Percentiles rank a stretch among this genome's conserved stretches.
Evolutionary conservation across 2,113 vertebrate genomes (phyloP).

Genomic region (Lycaon pictus): DNA sequence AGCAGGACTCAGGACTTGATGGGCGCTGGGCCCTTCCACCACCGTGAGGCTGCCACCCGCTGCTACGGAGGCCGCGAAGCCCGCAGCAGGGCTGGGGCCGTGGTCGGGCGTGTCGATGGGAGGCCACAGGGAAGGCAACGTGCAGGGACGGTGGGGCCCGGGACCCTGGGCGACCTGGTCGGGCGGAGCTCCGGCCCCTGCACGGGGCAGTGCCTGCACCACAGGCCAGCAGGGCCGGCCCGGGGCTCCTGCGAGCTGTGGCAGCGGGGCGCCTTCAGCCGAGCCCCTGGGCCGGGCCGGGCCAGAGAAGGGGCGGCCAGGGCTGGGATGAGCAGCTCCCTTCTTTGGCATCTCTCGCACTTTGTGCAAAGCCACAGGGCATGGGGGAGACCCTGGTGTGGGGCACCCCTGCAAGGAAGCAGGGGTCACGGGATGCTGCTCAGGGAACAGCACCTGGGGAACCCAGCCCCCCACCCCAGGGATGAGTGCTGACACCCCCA

Average conservation of each 20-base stretch:
- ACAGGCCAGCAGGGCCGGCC: neutral
- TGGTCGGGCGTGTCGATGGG: fast-evolving
- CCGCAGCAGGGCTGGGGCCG: neutral
- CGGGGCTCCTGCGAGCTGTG: neutral
- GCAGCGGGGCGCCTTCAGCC: neutral
- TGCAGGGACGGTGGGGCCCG: neutral
- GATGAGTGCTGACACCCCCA: neutral
- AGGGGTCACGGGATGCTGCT: neutral
- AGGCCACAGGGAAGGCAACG: neutral
- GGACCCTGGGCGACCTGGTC: neutral
- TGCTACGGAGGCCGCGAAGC: neutral
- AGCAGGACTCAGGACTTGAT: fast-evolving
- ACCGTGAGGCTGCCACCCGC: neutral
- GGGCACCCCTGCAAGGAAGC: neutral
- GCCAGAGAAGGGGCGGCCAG: neutral
- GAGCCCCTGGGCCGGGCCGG: neutral
- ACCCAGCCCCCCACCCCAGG: neutral
- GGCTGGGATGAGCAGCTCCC: neutral
- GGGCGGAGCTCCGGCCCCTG: neutral
- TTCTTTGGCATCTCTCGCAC: neutral
- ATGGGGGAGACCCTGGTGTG: neutral
- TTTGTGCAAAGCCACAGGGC: neutral
- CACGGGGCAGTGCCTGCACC: fast-evolving
- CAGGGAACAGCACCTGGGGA: neutral
- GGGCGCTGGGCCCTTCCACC: neutral